A percentile compares a stretch with the other conserved stretches of the same genome.
phyloP scores from a whole-genome alignment of 2,888 invertebrate genomes.

The Brachypalpus laphriformis region DNA sequence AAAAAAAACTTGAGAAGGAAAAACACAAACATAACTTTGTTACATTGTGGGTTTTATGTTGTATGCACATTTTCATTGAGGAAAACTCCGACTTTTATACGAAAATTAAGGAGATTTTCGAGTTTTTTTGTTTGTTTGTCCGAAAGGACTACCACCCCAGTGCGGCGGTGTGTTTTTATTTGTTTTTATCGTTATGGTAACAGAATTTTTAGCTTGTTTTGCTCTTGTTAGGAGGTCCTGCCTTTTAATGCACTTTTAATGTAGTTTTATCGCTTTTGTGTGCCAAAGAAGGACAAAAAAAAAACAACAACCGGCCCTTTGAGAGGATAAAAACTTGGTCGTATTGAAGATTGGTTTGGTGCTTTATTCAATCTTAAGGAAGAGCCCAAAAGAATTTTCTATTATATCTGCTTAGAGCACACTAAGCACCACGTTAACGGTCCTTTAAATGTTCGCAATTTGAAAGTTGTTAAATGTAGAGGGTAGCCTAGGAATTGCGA shows the following conservation, averaged over 20 bases:
- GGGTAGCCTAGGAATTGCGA: background rate
- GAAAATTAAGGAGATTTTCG: slow-evolving; percentile 41
- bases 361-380: background rate
- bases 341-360: background rate
- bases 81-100: background rate
- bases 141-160: background rate
- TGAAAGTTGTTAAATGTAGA: slow-evolving; percentile 19
- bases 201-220: slow-evolving; percentile 7
- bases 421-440: background rate
- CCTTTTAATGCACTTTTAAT: slow-evolving; percentile 52
- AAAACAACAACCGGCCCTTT: background rate
- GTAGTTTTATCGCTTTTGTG: slow-evolving; percentile 46
- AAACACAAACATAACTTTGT: slow-evolving; percentile 1
- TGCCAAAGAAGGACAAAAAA: background rate
- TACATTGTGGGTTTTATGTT: slow-evolving; percentile 3
- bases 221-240: background rate
- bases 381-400: background rate
- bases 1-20: background rate
- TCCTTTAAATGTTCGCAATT: slow-evolving; percentile 20
- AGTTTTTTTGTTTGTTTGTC: slow-evolving; percentile 18
- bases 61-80: slow-evolving; percentile 1
- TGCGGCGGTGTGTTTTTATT: background rate
- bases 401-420: background rate
- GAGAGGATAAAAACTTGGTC: background rate
- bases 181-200: background rate